Percentiles rank a stretch among this genome's conserved stretches.
Evolutionary conservation across 2,888 invertebrate species (phyloP).

Genomic region (Leptopilina myrica): DNA sequence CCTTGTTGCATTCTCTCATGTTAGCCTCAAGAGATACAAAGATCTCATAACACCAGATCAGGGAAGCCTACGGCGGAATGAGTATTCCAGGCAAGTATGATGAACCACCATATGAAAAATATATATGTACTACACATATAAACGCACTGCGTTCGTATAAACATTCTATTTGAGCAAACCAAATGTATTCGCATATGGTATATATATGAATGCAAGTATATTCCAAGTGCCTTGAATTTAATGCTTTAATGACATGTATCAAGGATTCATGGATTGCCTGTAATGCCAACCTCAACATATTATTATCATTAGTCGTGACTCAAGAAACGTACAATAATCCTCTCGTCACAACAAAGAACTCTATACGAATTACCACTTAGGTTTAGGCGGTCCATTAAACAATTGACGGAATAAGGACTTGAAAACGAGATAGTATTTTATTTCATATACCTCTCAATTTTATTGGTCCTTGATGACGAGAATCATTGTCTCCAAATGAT

Average conservation of each 20-base stretch:
- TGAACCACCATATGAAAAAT: constrained; percentile 2
- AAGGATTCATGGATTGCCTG: constrained; percentile 28
- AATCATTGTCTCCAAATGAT: neutral
- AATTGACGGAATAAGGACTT: constrained; percentile 24
- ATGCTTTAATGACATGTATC: constrained; percentile 46
- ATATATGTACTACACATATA: neutral
- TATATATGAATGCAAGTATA: constrained; percentile 18
- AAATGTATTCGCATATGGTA: constrained; percentile 30
- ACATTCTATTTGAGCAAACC: neutral
- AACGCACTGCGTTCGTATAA: neutral
- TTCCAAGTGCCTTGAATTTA: constrained; percentile 34
- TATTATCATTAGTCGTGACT: constrained; percentile 49
- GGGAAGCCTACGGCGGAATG: constrained; percentile 6
- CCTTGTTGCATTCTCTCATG: constrained; percentile 28
- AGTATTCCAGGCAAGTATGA: constrained; percentile 31
- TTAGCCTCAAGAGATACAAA: constrained; percentile 20
- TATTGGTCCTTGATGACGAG: constrained; percentile 3
- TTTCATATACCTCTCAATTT: neutral
- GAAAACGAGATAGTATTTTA: constrained; percentile 20
- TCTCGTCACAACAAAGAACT: constrained; percentile 19
- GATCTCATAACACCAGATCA: constrained; percentile 26
- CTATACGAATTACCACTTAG: constrained; percentile 15
- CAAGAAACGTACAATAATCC: constrained; percentile 16
- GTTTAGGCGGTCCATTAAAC: constrained; percentile 5
- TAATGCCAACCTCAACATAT: constrained; percentile 39